Evolutionary conservation across 37 sponge, comb jelly and placozoan genomes (phyloP).

Genomic region (Halichondria panicea): DNA sequence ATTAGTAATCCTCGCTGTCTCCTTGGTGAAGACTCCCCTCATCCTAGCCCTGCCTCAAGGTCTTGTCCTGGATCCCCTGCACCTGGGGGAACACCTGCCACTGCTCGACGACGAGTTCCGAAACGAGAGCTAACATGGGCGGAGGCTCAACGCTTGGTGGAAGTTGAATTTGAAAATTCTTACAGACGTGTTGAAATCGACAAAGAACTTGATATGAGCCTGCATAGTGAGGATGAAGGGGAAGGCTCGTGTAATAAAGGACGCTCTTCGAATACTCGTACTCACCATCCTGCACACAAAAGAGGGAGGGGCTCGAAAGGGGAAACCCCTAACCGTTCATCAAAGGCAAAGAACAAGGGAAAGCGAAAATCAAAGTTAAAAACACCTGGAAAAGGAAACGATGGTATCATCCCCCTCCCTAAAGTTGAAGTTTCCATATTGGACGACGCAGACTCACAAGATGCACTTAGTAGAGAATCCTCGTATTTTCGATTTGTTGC

Average conservation of each 20-base stretch:
- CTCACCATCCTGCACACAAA: too few relatives aligned
- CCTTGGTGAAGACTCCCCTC: slow-evolving; percentile 15
- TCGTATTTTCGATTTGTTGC: slow-evolving; percentile 78
- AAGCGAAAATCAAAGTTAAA: slow-evolving; percentile 59
- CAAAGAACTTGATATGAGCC: slow-evolving; percentile 20
- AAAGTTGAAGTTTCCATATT: slow-evolving; percentile 29
- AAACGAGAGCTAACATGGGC: slow-evolving; percentile 79
- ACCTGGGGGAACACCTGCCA: slow-evolving; percentile 23
- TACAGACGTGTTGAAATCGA: slow-evolving; percentile 72
- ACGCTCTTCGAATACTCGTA: not conserved
- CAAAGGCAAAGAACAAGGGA: slow-evolving; percentile 32
- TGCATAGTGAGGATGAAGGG: slow-evolving; percentile 27
- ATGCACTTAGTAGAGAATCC: slow-evolving; percentile 49
- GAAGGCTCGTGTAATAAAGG: not conserved
- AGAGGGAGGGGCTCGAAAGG: slow-evolving; percentile 3
- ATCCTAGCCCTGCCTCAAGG: slow-evolving; percentile 6
- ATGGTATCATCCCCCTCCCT: slow-evolving; percentile 5
- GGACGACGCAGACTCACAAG: slow-evolving; percentile 50
- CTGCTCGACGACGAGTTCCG: slow-evolving; percentile 24
- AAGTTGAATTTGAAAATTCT: slow-evolving; percentile 61
- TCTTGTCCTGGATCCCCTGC: slow-evolving; percentile 9
- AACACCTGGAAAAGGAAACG: slow-evolving; percentile 3
- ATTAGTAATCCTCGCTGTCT: slow-evolving; percentile 48
- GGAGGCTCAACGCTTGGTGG: slow-evolving; percentile 79
- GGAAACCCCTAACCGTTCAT: slow-evolving; percentile 14